phyloP scores from a whole-genome alignment of 1,140 invertebrate genomes.

The Helicoverpa armigera region DNA sequence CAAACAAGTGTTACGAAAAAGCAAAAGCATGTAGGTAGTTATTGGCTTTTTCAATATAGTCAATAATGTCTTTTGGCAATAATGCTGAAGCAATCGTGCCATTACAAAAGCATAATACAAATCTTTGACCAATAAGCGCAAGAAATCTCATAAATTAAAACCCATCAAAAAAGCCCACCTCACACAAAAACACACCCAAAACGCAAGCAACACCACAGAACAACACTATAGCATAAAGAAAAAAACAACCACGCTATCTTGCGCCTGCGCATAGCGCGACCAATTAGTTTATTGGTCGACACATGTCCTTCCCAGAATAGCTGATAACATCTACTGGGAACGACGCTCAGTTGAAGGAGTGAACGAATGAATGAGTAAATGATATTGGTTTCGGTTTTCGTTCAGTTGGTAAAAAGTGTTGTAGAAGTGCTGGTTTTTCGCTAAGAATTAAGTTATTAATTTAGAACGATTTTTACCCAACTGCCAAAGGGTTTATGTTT shows the following conservation, averaged over 20 bases:
- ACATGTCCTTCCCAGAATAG: conserved; percentile 82
- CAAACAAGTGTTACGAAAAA: too few species aligned
- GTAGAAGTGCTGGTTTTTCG: too few species aligned
- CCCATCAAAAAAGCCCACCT: background rate
- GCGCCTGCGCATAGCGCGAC: conserved; percentile 73
- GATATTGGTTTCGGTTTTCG: background rate
- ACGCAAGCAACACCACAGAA: conserved; percentile 18
- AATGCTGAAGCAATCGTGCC: too few species aligned
- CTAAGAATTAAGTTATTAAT: too few species aligned
- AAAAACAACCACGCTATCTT: conserved; percentile 67
- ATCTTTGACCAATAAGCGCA: background rate
- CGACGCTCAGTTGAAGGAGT: conserved; percentile 53
- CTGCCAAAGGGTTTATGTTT: too few species aligned
- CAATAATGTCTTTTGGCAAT: too few species aligned
- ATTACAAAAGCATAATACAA: too few species aligned
- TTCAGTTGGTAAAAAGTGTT: background rate
- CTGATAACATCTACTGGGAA: conserved; percentile 71
- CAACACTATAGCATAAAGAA: conserved; percentile 44
- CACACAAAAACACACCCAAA: background rate
- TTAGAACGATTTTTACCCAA: too few species aligned
- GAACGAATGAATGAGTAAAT: background rate
- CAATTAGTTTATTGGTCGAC: conserved; percentile 85
- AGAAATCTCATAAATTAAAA: background rate
- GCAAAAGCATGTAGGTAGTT: too few species aligned
- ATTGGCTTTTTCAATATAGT: too few species aligned